Evolutionary conservation across 1,140 invertebrate species (phyloP).

Genomic region (Drosophila sulfurigaster): DNA sequence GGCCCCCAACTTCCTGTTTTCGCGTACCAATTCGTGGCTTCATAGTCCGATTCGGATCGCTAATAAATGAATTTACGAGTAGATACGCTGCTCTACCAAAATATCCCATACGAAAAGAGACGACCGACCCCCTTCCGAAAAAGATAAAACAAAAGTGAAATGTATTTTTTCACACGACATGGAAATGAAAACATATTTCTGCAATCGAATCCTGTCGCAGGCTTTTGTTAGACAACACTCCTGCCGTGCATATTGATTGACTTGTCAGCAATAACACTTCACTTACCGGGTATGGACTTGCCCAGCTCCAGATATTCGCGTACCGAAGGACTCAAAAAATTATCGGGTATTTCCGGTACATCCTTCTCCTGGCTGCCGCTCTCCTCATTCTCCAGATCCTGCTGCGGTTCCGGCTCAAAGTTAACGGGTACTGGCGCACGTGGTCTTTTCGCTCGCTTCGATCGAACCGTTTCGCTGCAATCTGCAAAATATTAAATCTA

Average conservation of each 20-base stretch:
- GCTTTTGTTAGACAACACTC: slow-evolving; percentile 9
- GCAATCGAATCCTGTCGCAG: slow-evolving; percentile 3
- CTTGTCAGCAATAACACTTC: slow-evolving; percentile 58
- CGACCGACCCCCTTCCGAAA: neutral
- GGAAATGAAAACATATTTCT: slow-evolving; percentile 26
- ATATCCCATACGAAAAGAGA: slow-evolving; percentile 63
- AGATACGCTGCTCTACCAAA: slow-evolving; percentile 70
- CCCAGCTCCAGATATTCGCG: slow-evolving; percentile 93
- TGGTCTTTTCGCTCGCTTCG: slow-evolving; percentile 86
- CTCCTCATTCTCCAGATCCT: slow-evolving; percentile 89
- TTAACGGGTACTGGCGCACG: slow-evolving; percentile 88
- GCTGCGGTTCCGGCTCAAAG: slow-evolving; percentile 88
- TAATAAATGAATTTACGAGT: slow-evolving; percentile 84
- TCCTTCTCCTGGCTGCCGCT: slow-evolving; percentile 85
- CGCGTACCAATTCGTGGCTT: slow-evolving; percentile 1
- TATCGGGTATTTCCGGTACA: slow-evolving; percentile 88
- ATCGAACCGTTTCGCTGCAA: slow-evolving; percentile 85
- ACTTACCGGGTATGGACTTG: slow-evolving; percentile 93
- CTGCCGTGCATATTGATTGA: slow-evolving; percentile 46
- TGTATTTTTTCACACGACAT: neutral
- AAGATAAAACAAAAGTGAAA: neutral
- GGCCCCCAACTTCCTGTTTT: neutral
- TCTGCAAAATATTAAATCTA: slow-evolving; percentile 76
- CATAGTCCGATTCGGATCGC: slow-evolving; percentile 39
- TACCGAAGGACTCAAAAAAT: slow-evolving; percentile 93